Evolutionary conservation across 30 jellyfish, hydroid and myxozoan species (phyloP).

Genomic region (Aurelia sp.): DNA sequence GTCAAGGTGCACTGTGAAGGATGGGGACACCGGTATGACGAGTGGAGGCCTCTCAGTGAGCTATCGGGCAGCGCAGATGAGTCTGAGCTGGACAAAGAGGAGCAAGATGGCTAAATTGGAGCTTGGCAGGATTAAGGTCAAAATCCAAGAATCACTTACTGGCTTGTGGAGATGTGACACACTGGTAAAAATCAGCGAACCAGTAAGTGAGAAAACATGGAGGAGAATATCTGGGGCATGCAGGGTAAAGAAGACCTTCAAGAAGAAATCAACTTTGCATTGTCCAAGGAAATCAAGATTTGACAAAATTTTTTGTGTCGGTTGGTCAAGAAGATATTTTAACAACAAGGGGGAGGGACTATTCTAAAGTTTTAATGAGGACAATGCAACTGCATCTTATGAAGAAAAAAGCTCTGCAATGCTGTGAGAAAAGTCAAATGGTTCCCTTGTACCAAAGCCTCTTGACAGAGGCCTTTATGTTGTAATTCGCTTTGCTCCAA

Average conservation of each 20-base stretch:
- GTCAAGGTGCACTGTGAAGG: constrained; percentile 25
- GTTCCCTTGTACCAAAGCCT: constrained; percentile 19
- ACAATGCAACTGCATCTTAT: constrained; percentile 33
- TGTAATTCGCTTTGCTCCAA: constrained; percentile 17
- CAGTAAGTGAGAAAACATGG: constrained; percentile 19
- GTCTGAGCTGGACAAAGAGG: constrained; percentile 28
- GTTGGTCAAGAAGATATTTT: constrained; percentile 21
- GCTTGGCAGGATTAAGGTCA: constrained; percentile 9
- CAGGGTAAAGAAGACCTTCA: constrained; percentile 37
- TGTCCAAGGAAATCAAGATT: constrained; percentile 13
- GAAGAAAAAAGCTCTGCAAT: constrained; percentile 16
- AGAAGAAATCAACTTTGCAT: constrained; percentile 27
- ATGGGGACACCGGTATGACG: constrained; percentile 13
- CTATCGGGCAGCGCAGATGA: constrained; percentile 14
- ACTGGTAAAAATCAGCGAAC: constrained; percentile 18
- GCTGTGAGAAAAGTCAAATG: constrained; percentile 20
- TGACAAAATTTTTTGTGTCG: constrained; percentile 23
- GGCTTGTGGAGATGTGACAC: constrained; percentile 30
- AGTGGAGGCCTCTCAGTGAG: constrained; percentile 32
- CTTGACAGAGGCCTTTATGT: constrained; percentile 14
- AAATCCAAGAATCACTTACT: constrained; percentile 21
- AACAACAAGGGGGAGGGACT: constrained; percentile 37
- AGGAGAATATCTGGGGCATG: constrained; percentile 29
- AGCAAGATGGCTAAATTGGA: constrained; percentile 20
- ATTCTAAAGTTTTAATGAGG: constrained; percentile 22